Base-by-base conservation (phyloP, 2,797 vertebrate species). In the Danio jaintianensis region DNA sequence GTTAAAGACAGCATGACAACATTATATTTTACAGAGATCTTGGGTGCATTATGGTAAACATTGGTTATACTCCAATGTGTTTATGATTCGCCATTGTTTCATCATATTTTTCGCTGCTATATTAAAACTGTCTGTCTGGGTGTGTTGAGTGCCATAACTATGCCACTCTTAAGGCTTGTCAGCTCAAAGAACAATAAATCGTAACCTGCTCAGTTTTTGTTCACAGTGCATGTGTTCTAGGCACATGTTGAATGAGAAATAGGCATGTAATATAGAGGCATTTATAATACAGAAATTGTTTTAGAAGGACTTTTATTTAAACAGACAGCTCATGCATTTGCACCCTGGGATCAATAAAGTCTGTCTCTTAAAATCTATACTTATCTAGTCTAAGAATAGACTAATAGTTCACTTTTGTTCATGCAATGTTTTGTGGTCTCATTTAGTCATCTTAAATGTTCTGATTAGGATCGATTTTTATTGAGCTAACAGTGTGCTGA, bases 361-460 rank as follows among this genome's bases (percentile, higher is more conserved):
- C 22, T 20, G 22, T 47, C 22, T 56, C 12, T 48, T 38, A 40
- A 72, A 64, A 73, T 71, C 69, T 72, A 79, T 73, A 45, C 9
- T 36, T 71, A 20, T 45, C 56, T 70, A 62, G 47, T 63, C 36
- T 45, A 45, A 73, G 20, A 66, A n/a, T 20, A 61, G 52, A 45
- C 22, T 62, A 63, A 42, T 55, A 55, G 58, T 62, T 67, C 38
- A 50, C 18, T 29, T 75, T 75, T 63, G 59, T 62, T 45, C 5
- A 4, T 45, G 15, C 55, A 79, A 63, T 79, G 70, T 79, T 68
- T 78, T 45, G 68, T 71, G 40, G 56, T 72, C 48, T 79, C 9
- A 72, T 73, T 71, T 45, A 29, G 20, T 55, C 12, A 52, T 78
- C 36, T 48, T 8, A 20, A 61, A 36, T 59, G 71, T 29, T 53